A percentile compares a stretch with the other conserved stretches of the same genome.
phyloP scores from a whole-genome alignment of 2,797 vertebrate species.

The Acanthurus lineatus region DNA sequence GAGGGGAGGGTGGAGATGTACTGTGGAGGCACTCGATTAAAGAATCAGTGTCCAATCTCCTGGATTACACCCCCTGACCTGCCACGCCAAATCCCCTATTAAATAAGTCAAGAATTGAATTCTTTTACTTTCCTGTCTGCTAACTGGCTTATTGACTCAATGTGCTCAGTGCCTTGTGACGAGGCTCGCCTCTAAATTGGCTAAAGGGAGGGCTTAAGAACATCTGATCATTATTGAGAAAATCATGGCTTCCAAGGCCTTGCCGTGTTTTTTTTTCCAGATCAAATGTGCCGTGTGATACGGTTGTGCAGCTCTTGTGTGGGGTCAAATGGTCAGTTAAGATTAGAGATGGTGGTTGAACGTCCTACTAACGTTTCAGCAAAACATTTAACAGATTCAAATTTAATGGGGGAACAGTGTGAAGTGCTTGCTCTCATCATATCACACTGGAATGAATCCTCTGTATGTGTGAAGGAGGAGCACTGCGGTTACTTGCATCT shows the following conservation, averaged over 20 bases:
- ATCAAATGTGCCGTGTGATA: slow-evolving; percentile 51
- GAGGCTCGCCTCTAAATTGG: slow-evolving; percentile 61
- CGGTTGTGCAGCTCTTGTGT: slow-evolving; percentile 35
- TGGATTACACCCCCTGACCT: slow-evolving; percentile 80
- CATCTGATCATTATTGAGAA: slow-evolving; percentile 63
- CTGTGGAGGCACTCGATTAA: slow-evolving; percentile 75
- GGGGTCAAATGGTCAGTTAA: slow-evolving; percentile 65
- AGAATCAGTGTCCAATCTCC: slow-evolving; percentile 80
- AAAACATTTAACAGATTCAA: slow-evolving; percentile 59
- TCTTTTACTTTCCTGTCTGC: slow-evolving; percentile 57
- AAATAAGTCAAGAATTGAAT: slow-evolving; percentile 76
- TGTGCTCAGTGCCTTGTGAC: slow-evolving; percentile 64
- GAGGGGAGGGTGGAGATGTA: slow-evolving; percentile 58
- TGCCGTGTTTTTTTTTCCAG: slow-evolving; percentile 25
- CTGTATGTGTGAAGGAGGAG: slow-evolving; percentile 39
- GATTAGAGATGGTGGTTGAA: slow-evolving; percentile 70
- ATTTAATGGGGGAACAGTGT: slow-evolving; percentile 56
- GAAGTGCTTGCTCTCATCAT: slow-evolving; percentile 54
- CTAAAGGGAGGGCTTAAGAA: slow-evolving; percentile 61
- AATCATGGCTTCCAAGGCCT: slow-evolving; percentile 59
- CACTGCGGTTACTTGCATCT: slow-evolving; percentile 43
- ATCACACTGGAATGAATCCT: slow-evolving; percentile 55
- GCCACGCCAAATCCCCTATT: slow-evolving; percentile 76
- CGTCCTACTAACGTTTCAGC: slow-evolving; percentile 63
- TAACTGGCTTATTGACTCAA: slow-evolving; percentile 80